These are phyloP conservation scores for Paramormyrops kingsleyae DNA, from an alignment of 2,113 vertebrate species.

Conservation along the genomic window DNA sequence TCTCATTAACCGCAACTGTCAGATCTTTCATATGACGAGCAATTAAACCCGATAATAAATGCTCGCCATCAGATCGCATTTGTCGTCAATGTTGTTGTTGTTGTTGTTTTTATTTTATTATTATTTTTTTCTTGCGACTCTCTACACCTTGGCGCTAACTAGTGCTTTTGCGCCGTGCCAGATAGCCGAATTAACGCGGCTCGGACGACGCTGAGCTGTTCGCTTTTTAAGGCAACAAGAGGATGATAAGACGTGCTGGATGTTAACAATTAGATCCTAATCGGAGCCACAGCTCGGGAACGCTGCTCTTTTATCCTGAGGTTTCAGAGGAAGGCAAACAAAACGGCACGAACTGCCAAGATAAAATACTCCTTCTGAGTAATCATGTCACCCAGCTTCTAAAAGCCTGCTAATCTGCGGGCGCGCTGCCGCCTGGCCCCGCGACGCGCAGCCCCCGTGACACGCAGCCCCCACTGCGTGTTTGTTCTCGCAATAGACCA, in stretches of 20 bases:
- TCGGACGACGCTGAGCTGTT: constrained; percentile 54
- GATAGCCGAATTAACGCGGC: constrained; percentile 46
- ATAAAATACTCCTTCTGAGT: constrained; percentile 60
- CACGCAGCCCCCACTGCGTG: constrained; percentile 22
- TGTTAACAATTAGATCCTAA: constrained; percentile 87
- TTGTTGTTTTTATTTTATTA: constrained; percentile 11
- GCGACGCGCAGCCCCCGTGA: constrained; percentile 22
- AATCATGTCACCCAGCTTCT: constrained; percentile 52
- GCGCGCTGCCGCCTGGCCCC: constrained; percentile 29
- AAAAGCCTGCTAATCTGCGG: constrained; percentile 48
- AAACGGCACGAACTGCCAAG: constrained; percentile 62
- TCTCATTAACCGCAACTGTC: constrained; percentile 77
- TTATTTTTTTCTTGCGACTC: constrained; percentile 48
- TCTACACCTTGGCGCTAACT: constrained; percentile 62
- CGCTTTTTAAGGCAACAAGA: constrained; percentile 40
- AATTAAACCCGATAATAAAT: constrained; percentile 77
- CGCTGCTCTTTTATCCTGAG: constrained; percentile 77
- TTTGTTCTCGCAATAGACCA: constrained; percentile 55
- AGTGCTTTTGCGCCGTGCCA: constrained; percentile 62
- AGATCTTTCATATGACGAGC: constrained; percentile 73
- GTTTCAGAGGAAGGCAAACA: constrained; percentile 89
- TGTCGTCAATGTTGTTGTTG: constrained; percentile 41
- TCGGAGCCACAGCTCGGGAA: constrained; percentile 79
- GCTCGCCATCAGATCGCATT: constrained; percentile 69
- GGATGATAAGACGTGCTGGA: constrained; percentile 55